Conservation (phyloP, 1,140 invertebrate genomes). For the Tribolium castaneum region DNA sequence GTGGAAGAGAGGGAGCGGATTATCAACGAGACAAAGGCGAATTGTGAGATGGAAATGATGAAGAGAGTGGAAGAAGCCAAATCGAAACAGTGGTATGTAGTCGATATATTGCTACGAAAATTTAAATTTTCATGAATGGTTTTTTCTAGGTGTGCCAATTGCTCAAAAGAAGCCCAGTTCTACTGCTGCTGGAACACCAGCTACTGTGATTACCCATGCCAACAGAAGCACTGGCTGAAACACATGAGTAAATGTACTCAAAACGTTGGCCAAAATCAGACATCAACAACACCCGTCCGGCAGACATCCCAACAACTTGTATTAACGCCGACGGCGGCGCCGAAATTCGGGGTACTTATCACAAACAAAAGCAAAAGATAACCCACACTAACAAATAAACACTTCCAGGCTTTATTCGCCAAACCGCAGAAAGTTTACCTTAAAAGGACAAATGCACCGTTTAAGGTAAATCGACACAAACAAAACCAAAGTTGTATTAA, state of each 20-base stretch:
- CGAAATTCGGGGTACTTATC: conserved; percentile 51
- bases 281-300: conserved; percentile 16
- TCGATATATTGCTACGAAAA: neutral
- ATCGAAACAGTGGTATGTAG: conserved; percentile 79
- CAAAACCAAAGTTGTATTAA: neutral
- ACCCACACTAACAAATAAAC: neutral
- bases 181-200: conserved; percentile 97
- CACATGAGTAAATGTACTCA: conserved; percentile 67
- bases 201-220: conserved; percentile 90
- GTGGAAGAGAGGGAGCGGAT: conserved; percentile 74
- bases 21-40: conserved; percentile 70
- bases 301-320: conserved; percentile 46
- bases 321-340: conserved; percentile 47
- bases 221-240: conserved; percentile 75
- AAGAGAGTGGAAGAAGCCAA: conserved; percentile 81
- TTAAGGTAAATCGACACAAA: neutral
- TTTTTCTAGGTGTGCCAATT: conserved; percentile 76
- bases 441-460: neutral
- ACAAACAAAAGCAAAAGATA: conserved; percentile 38
- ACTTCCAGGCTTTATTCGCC: conserved; percentile 14
- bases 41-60: conserved; percentile 73
- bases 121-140: neutral
- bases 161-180: conserved; percentile 86
- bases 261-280: conserved; percentile 45
- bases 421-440: conserved; percentile 34